Percentiles rank a stretch among this genome's conserved stretches.
Conservation (phyloP, 92 coral and sea anemone genomes). For the Palythoa heliodiscus region DNA sequence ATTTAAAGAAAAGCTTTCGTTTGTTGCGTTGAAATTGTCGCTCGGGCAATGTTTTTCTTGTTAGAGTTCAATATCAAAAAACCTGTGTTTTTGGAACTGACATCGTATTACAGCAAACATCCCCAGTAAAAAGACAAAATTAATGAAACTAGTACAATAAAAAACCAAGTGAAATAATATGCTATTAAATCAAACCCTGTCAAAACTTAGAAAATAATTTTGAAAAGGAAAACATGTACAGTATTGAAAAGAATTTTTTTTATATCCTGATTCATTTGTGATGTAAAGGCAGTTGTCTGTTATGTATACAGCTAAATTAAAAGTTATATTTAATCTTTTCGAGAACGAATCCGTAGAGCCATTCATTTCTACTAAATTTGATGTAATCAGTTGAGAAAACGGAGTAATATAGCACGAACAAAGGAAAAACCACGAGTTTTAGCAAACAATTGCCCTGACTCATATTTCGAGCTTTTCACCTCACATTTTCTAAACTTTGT, state of each 20-base stretch:
- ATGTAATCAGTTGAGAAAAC: neutral
- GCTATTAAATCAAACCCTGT: neutral
- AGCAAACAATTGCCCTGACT: neutral
- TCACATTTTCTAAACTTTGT: neutral
- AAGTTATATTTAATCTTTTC: neutral
- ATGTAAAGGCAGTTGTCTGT: neutral
- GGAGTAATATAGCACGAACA: neutral
- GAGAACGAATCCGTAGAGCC: neutral
- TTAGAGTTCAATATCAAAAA: neutral
- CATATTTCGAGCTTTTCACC: neutral
- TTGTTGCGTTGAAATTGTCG: neutral
- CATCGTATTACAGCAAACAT: neutral
- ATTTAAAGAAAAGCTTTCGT: neutral
- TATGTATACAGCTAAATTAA: neutral
- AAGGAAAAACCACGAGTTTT: neutral
- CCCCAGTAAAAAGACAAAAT: neutral
- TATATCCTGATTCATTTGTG: no score
- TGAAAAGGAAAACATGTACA: neutral
- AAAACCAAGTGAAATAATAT: neutral
- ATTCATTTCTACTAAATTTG: neutral
- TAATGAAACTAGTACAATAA: neutral
- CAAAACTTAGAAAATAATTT: neutral
- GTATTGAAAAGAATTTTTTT: neutral
- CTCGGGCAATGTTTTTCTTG: constrained; percentile 28
- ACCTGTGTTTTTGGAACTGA: neutral